Evolutionary conservation across 2,888 invertebrate genomes (phyloP).

Genomic region (Standfussiana lucernea): DNA sequence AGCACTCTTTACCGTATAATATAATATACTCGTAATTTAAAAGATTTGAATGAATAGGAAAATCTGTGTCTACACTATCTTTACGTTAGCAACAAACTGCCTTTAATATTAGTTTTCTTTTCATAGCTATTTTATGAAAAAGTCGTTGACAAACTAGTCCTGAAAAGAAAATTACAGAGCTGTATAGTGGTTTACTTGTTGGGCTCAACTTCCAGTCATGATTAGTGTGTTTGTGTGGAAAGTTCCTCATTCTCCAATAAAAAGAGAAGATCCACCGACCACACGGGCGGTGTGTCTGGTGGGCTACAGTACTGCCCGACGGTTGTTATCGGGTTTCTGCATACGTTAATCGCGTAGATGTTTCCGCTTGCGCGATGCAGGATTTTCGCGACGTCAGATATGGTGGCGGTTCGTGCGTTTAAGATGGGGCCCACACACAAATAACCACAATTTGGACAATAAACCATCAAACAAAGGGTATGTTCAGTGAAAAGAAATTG

Average conservation of each 20-base stretch:
- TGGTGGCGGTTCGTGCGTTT: not conserved
- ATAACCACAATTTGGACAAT: not conserved
- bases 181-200: not conserved
- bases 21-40: not conserved
- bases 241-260: not conserved
- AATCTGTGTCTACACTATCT: slow-evolving; percentile 17
- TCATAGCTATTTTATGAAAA: not conserved
- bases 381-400: not conserved
- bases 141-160: not conserved
- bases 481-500: not conserved
- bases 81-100: slow-evolving; percentile 5
- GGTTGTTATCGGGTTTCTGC: not conserved
- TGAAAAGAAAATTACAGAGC: slow-evolving; percentile 14
- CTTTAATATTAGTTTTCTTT: not conserved
- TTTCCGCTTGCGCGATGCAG: not conserved
- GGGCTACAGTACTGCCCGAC: not conserved
- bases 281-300: not conserved
- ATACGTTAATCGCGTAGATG: not conserved
- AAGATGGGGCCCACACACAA: not conserved
- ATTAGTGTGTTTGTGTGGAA: not conserved
- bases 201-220: not conserved
- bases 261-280: not conserved
- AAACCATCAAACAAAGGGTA: not conserved
- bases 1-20: not conserved
- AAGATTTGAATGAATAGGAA: slow-evolving; percentile 7